A percentile compares a stretch with the other conserved stretches of the same genome.
Evolutionary conservation across 2,888 invertebrate species (phyloP).

Genomic region (Hipparchia semele): DNA sequence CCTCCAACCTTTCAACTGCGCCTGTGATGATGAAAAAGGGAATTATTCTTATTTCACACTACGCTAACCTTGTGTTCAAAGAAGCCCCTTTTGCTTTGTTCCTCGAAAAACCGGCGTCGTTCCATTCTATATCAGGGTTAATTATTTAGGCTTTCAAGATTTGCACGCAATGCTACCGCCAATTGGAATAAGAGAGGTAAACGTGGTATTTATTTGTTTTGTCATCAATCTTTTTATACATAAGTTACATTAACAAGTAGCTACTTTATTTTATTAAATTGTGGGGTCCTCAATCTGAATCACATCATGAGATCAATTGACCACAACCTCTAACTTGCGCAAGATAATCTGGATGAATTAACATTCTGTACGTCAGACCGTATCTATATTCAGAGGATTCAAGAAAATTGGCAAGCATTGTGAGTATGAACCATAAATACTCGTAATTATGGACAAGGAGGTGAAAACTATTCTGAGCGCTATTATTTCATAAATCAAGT

Average conservation of each 20-base stretch:
- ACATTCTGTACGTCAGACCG: too few relatives aligned
- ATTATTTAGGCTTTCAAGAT: conserved; percentile 54
- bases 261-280: neutral
- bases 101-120: conserved; percentile 53
- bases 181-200: conserved; percentile 43
- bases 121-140: conserved; percentile 60
- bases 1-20: conserved; percentile 70
- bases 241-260: neutral
- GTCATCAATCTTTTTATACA: too few relatives aligned
- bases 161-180: conserved; percentile 49
- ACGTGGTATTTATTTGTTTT: conserved; percentile 27
- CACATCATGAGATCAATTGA: too few relatives aligned
- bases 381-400: too few relatives aligned
- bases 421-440: too few relatives aligned
- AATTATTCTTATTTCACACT: conserved; percentile 75
- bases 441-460: too few relatives aligned
- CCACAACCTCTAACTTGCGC: too few relatives aligned
- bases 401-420: too few relatives aligned
- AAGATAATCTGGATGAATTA: too few relatives aligned
- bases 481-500: too few relatives aligned
- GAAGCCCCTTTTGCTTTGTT: conserved; percentile 60
- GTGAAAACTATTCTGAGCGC: too few relatives aligned
- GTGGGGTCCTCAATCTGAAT: too few relatives aligned
- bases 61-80: conserved; percentile 56
- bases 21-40: conserved; percentile 70